Conservation (phyloP, 2,113 vertebrate species). For the Stigmatopora nigra region DNA sequence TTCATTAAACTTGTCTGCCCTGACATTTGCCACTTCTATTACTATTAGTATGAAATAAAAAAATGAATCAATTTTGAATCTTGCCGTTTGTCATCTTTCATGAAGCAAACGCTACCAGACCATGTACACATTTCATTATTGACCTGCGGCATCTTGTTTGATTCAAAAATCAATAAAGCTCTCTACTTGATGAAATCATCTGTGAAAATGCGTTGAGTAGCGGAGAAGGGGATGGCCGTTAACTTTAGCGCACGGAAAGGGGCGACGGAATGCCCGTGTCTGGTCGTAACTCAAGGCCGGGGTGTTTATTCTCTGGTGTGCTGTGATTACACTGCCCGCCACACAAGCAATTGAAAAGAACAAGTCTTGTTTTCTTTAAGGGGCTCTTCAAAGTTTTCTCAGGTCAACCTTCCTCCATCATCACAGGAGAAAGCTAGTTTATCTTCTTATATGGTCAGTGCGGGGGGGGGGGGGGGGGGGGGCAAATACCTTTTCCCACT, state of each 20-base stretch:
- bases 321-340: background rate
- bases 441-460: background rate
- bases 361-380: background rate
- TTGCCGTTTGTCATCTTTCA: background rate
- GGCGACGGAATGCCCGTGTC: background rate
- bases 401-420: background rate
- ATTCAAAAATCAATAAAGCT: background rate
- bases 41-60: no score
- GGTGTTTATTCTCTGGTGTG: background rate
- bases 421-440: background rate
- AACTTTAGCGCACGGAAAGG: background rate
- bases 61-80: no score
- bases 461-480: background rate
- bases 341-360: background rate
- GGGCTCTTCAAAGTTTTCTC: background rate
- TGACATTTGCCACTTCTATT: no score
- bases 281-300: background rate
- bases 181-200: conserved; percentile 1
- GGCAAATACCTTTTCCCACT: no score
- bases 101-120: background rate
- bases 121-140: background rate
- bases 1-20: no score
- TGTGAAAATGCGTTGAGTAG: background rate
- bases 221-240: background rate
- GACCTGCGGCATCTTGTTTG: background rate